Percentiles rank a stretch among this genome's conserved stretches.
phyloP scores from a whole-genome alignment of 2,888 invertebrate species.

The Penaeus monodon region DNA sequence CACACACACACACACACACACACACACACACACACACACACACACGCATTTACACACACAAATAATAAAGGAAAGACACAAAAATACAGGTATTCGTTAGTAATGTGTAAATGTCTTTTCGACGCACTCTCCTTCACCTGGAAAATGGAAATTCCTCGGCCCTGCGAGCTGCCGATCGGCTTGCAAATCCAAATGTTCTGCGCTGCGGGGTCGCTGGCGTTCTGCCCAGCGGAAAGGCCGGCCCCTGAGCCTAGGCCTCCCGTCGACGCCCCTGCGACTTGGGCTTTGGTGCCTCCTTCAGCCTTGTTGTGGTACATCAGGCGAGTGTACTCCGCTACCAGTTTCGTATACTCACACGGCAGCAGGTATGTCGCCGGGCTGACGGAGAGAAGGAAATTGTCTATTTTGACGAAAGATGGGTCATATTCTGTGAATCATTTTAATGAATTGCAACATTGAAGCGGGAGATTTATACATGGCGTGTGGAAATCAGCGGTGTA shows the following conservation, averaged over 20 bases:
- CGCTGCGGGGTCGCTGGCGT: neutral
- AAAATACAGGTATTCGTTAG: neutral
- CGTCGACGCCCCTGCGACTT: neutral
- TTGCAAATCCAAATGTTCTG: constrained; percentile 83
- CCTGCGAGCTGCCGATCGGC: constrained; percentile 87
- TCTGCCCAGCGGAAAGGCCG: neutral
- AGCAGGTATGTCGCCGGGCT: constrained; percentile 85
- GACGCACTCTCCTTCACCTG: constrained; percentile 72
- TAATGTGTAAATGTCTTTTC: neutral
- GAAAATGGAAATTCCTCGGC: constrained; percentile 85
- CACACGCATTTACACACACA: too few relatives aligned
- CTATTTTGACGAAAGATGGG: too few relatives aligned
- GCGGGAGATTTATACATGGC: too few relatives aligned
- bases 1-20: too few relatives aligned
- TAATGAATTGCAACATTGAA: too few relatives aligned
- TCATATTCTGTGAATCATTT: too few relatives aligned
- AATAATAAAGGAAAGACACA: neutral
- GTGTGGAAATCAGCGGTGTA: too few relatives aligned
- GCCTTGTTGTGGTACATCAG: constrained; percentile 59
- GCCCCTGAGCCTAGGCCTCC: neutral
- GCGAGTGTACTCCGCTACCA: constrained; percentile 83
- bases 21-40: too few relatives aligned
- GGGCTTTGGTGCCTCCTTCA: constrained; percentile 5
- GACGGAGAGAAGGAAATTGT: constrained; percentile 66
- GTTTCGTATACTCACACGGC: constrained; percentile 85